phyloP scores from a whole-genome alignment of 2,797 vertebrate species.

The Ptychobarbus kaznakovi region DNA sequence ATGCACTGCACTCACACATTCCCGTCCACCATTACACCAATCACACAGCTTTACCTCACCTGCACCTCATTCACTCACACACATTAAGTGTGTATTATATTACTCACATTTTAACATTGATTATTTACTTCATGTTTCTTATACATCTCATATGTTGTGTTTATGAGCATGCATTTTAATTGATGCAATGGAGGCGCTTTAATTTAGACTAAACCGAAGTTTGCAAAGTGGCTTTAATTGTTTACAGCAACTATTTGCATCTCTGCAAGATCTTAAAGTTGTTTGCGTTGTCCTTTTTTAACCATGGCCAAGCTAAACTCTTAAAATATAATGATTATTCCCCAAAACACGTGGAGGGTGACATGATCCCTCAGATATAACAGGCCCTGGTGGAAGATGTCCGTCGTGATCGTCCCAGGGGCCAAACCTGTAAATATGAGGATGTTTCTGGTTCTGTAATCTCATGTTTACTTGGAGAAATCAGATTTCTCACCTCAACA shows the following conservation, averaged over 20 bases:
- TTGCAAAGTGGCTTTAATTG: background rate
- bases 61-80: too few relatives aligned
- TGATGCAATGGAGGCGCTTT: background rate
- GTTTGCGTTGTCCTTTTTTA: background rate
- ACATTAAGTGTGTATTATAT: too few relatives aligned
- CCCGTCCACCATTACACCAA: too few relatives aligned
- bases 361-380: background rate
- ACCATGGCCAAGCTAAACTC: background rate
- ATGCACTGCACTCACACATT: too few relatives aligned
- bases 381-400: background rate
- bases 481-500: conserved; percentile 59
- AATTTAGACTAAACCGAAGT: background rate
- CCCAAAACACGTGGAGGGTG: background rate
- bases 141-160: background rate
- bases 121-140: background rate
- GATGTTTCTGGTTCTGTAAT: background rate
- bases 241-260: background rate
- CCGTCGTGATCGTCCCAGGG: background rate
- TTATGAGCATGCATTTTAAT: background rate
- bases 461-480: conserved; percentile 65
- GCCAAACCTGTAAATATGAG: background rate
- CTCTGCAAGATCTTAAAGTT: background rate
- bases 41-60: too few relatives aligned
- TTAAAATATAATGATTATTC: background rate
- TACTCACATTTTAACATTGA: too few relatives aligned